Conservation (phyloP, 92 coral and sea anemone genomes). For the Palythoa grandis region DNA sequence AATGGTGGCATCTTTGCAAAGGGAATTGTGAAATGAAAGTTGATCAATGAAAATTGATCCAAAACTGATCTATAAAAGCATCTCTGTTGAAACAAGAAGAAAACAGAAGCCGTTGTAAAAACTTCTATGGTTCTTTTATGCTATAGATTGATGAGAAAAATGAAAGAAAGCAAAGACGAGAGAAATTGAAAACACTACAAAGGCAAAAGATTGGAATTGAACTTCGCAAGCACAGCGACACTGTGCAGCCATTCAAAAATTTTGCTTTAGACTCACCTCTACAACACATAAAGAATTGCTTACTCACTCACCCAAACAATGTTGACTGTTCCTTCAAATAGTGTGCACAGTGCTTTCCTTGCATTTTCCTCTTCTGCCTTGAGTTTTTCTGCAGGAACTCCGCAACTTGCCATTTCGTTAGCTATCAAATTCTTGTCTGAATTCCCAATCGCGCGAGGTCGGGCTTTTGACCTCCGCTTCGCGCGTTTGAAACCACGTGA, state of each 20-base stretch:
- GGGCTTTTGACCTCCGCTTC: too few relatives aligned
- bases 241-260: not conserved
- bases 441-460: too few relatives aligned
- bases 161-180: not conserved
- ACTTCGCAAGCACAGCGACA: not conserved
- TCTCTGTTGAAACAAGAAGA: too few relatives aligned
- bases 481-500: not conserved
- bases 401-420: not conserved
- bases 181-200: conserved; percentile 8
- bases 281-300: not conserved
- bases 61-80: too few relatives aligned
- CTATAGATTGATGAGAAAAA: not conserved
- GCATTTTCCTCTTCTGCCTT: too few relatives aligned
- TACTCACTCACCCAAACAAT: conserved; percentile 8
- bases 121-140: not conserved
- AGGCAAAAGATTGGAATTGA: conserved; percentile 2
- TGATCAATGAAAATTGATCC: too few relatives aligned
- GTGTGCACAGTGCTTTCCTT: not conserved
- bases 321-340: conserved; percentile 11
- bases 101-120: not conserved
- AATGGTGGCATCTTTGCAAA: too few relatives aligned
- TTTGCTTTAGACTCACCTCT: not conserved
- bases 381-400: too few relatives aligned
- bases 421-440: too few relatives aligned
- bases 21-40: too few relatives aligned